Base-by-base conservation (phyloP, 53 echinoderm and acorn worm genomes). In the Antedon mediterranea region DNA sequence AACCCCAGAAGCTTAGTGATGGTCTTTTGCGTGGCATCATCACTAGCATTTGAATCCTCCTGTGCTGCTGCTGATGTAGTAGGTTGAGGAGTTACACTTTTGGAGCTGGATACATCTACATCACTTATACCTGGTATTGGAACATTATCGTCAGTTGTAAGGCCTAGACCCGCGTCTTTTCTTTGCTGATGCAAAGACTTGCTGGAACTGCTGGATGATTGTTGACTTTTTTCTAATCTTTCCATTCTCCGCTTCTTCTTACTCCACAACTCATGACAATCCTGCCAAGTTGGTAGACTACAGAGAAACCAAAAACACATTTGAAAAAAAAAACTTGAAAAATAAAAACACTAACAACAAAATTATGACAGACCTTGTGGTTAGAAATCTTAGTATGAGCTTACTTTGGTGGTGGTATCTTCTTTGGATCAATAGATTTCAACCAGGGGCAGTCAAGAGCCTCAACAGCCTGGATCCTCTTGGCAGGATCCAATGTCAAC, bases 231-330 rank as follows among this genome's bases (percentile, higher is more conserved):
- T 72, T 89, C 89, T 74, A 89, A 89, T 42, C 89, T 79, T 75
- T 93, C 94, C 33, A 82, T 83, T 0, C 89, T 85, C 20, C 97
- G 80, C 31, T 89, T 81, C 27, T 89, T 89, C 83, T 97, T 97
- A 77, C 97, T 97, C 97, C 97, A 97, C 71, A 97, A 78, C 78
- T 97, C 97, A 84, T 97, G 97, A 71, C 97, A 97, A 78, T 97
- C 97, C 81, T 97, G 97, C 83, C 89, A 89, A 71, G 84, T 85
- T 32, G 97, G 97, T 74, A 97, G 78, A 78, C 97, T 97, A 77
- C 30, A 79, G 77, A 32, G 75, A 43, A 71, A 28, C 37, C 15
- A 34, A 32, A 85, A n/a, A 30, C 30, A 9, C 3, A 29, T 76
- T 0, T 28, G 34, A 13, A 30, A 11, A 29, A 4, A n/a, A 20